These are phyloP conservation scores for Colistium nudipinnis DNA, from an alignment of 2,113 vertebrate genomes.

Conservation along the genomic window DNA sequence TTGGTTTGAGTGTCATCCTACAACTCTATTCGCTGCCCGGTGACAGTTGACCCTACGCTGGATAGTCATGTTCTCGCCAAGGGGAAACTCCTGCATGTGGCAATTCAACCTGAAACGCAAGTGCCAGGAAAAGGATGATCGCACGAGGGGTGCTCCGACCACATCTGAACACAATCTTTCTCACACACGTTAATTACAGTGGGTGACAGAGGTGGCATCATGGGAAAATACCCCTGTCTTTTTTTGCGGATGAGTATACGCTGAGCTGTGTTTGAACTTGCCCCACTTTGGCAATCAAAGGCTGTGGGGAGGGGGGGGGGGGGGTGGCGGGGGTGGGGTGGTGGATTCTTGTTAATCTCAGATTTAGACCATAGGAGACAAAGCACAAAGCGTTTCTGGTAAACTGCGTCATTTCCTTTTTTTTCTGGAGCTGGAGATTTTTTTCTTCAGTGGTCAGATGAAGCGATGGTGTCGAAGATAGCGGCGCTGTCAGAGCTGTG, in stretches of 20 bases:
- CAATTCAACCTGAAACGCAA: conserved; percentile 35
- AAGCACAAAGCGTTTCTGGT: not conserved
- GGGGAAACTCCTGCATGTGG: conserved; percentile 52
- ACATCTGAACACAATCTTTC: not conserved
- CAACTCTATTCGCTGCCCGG: conserved; percentile 26
- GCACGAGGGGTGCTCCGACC: not conserved
- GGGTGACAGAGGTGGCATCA: conserved; percentile 37
- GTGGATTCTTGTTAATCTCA: conserved; percentile 15
- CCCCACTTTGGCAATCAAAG: conserved; percentile 2
- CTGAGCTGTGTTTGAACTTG: conserved; percentile 49
- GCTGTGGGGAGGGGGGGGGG: rapidly evolving
- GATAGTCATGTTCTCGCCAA: conserved; percentile 40
- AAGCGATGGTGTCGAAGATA: not conserved
- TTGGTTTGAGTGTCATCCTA: conserved; percentile 1
- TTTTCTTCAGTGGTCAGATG: not conserved
- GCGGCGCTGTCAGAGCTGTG: not conserved
- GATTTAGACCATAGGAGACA: not conserved
- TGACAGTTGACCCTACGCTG: conserved; percentile 29
- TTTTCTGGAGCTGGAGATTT: not conserved
- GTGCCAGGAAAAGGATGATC: conserved; percentile 46
- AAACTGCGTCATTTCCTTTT: not conserved
- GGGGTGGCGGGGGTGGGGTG: not conserved
- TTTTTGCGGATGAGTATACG: conserved; percentile 5
- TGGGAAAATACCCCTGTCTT: conserved; percentile 37
- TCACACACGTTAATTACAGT: conserved; percentile 33